A percentile compares a stretch with the other conserved stretches of the same genome.
phyloP scores from a whole-genome alignment of 2,113 vertebrate genomes.

The Rhombomys opimus region DNA sequence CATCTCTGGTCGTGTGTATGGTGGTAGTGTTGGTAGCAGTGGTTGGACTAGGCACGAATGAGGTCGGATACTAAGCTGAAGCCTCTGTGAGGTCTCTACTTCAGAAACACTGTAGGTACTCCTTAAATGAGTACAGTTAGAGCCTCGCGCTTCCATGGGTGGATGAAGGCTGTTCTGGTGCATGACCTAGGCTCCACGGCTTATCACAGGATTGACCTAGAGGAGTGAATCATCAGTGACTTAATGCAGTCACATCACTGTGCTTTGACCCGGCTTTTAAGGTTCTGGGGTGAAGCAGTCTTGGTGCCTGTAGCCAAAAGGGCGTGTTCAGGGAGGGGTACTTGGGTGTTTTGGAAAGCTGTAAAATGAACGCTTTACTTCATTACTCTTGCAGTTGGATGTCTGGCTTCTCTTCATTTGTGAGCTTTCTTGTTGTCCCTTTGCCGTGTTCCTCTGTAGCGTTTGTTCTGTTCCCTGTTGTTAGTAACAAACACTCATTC shows the following conservation, averaged over 20 bases:
- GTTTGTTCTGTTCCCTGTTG: background rate
- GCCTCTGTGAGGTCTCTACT: background rate
- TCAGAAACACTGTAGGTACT: background rate
- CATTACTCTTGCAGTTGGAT: background rate
- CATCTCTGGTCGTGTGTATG: background rate
- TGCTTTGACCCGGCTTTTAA: background rate
- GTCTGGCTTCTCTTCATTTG: slow-evolving; percentile 23
- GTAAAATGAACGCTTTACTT: background rate
- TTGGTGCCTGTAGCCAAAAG: background rate
- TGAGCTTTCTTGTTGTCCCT: slow-evolving; percentile 16
- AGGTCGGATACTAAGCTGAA: background rate
- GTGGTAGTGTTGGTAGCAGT: background rate
- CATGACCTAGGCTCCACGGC: background rate
- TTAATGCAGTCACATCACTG: background rate
- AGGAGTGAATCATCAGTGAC: background rate
- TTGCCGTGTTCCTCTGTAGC: background rate
- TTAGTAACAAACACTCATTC: background rate
- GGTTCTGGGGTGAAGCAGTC: background rate
- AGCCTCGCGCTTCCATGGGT: rapidly evolving
- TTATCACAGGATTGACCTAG: background rate
- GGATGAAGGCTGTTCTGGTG: background rate
- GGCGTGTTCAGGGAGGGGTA: background rate
- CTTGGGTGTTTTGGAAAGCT: background rate
- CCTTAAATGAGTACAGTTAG: background rate
- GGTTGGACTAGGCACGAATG: background rate